Evolutionary conservation across 2,113 vertebrate genomes (phyloP), one percentile per base, ranked within the genome.

Genomic region (Saccopteryx bilineata): DNA sequence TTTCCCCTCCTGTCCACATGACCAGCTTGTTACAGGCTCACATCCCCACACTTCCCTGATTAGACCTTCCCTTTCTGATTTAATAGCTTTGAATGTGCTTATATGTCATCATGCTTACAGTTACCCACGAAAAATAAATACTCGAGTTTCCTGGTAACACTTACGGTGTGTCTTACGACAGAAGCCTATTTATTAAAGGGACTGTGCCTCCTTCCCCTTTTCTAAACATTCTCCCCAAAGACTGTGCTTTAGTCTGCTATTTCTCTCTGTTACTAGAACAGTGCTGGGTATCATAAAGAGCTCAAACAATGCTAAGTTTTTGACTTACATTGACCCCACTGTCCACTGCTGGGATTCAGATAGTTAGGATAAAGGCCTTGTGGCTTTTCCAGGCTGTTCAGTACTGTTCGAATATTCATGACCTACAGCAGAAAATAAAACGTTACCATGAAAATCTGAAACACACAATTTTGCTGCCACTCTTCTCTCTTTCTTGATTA

Each of bases 291-390:
- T 2, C 68, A 48, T 0, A 9, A 50, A 72, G 60, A 72, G 19
- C 26, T n/a, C 23, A 86, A 85, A 83, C 52, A 63, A 81, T 28
- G 61, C 21, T 81, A n/a, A 82, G 75, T 48, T 90, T 87, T 54
- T 90, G 96, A 99, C 99, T 99, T 99, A 99, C 99, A 99, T 85
- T 99, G 99, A 74, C 99, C 99, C 99, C 99, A 99, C 69, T 99
- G 99, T 95, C 99, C 99, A 74, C 99, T 99, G 98, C 99, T 99
- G 84, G 99, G 99, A 98, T 99, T 99, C 98, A 99, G 98, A 93
- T 99, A 99, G 98, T 99, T 99, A 63, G 99, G 99, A 91, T 99
- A 99, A 89, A 99, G 99, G 12, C 99, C 99, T 97, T 99, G 99
- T 39, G 99, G 99, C 97, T 99, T 99, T 97, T 99, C 99, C 98